Evolutionary conservation across 1,140 invertebrate genomes (phyloP).

Genomic region (Teleopsis dalmanni): DNA sequence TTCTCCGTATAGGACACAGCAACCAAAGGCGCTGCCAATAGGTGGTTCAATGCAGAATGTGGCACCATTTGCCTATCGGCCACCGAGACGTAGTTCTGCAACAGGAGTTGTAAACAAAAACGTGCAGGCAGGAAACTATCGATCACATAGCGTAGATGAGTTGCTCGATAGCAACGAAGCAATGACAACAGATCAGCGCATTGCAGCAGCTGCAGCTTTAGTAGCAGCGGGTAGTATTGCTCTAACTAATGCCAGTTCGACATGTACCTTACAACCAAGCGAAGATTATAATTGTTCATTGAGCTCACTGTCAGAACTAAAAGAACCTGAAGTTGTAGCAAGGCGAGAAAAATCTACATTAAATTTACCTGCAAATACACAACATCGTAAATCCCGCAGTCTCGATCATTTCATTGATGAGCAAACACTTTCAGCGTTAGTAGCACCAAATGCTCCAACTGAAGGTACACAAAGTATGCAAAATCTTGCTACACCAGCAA

Average conservation of each 20-base stretch:
- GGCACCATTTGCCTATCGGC: conserved; percentile 23
- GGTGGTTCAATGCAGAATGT: conserved; percentile 37
- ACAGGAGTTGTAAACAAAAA: conserved; percentile 24
- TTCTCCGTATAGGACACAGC: conserved; percentile 29
- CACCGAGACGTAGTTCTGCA: conserved; percentile 27
- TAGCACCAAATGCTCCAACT: conserved; percentile 21
- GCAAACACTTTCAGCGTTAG: conserved; percentile 33
- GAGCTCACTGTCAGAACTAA: conserved; percentile 2
- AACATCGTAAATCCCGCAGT: conserved; percentile 55
- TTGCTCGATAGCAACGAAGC: conserved; percentile 27
- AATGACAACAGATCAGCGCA: conserved; percentile 27
- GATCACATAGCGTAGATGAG: conserved; percentile 42
- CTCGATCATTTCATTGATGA: conserved; percentile 57
- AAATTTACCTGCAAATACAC: conserved; percentile 21
- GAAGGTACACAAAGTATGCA: conserved; percentile 45
- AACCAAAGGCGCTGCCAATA: conserved; percentile 1
- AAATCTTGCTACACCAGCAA: conserved; percentile 34
- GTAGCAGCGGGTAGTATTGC: conserved; percentile 35
- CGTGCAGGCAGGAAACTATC: conserved; percentile 16
- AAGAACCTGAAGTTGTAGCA: conserved; percentile 13
- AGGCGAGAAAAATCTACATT: conserved; percentile 21
- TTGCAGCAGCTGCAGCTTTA: conserved; percentile 33
- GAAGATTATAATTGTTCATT: conserved; percentile 14
- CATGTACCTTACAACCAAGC: conserved; percentile 32
- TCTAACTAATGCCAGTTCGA: conserved; percentile 36